A percentile compares a stretch with the other conserved stretches of the same genome.
These are phyloP conservation scores for Scaptomyza caliginosa DNA, from an alignment of 2,888 invertebrate genomes.

Conservation along the genomic window DNA sequence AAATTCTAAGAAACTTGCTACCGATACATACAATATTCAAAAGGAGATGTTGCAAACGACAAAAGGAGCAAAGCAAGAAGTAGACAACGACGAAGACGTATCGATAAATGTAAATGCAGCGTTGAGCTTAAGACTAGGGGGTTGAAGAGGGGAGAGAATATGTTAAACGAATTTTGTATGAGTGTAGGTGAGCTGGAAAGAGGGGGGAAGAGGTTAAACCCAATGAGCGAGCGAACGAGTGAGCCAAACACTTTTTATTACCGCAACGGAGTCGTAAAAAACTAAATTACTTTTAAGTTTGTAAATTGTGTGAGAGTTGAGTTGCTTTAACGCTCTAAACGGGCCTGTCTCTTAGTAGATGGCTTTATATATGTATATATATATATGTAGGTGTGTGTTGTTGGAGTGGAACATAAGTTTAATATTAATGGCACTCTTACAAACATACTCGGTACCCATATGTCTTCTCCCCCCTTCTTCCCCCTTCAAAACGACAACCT, in stretches of 20 bases:
- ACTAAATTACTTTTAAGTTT: constrained; percentile 82
- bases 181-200: constrained; percentile 53
- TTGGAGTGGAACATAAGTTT: constrained; percentile 59
- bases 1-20: not conserved
- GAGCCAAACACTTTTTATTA: constrained; percentile 73
- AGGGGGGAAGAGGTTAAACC: not conserved
- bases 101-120: constrained; percentile 75
- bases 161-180: constrained; percentile 27
- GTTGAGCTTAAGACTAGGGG: constrained; percentile 1
- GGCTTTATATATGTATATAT: no score
- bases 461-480: not conserved
- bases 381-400: constrained; percentile 12
- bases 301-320: constrained; percentile 66
- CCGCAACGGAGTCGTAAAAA: constrained; percentile 80
- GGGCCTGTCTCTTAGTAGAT: constrained; percentile 37
- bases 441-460: not conserved
- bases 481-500: not conserved
- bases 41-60: not conserved
- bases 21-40: not conserved
- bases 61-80: constrained; percentile 15
- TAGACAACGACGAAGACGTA: constrained; percentile 48
- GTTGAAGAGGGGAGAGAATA: not conserved
- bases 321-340: constrained; percentile 61
- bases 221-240: constrained; percentile 43
- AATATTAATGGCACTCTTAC: constrained; percentile 54